These are phyloP conservation scores for Chromoteleia sp. DNA, from an alignment of 2,888 invertebrate genomes.

Conservation along the genomic window DNA sequence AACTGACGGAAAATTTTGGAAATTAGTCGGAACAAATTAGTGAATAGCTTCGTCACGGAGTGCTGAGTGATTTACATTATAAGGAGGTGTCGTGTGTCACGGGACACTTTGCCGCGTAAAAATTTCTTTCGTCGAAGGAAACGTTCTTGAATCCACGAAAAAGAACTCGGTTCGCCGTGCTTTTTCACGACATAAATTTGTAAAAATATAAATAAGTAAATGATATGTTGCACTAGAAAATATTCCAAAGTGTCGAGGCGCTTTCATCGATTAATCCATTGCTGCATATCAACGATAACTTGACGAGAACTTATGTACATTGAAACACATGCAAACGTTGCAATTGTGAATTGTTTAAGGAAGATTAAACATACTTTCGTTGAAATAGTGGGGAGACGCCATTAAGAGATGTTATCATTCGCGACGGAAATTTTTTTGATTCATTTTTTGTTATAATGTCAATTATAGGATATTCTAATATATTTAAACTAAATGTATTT, in stretches of 20 bases:
- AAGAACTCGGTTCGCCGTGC: background rate
- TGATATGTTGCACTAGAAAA: background rate
- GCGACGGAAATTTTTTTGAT: no score
- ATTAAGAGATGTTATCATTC: no score
- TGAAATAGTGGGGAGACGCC: no score
- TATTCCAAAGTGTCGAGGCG: conserved; percentile 4
- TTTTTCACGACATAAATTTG: background rate
- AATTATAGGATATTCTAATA: no score
- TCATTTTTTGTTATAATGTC: no score
- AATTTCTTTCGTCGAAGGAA: conserved; percentile 25
- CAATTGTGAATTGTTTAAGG: background rate
- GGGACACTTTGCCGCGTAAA: conserved; percentile 1
- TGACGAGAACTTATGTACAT: conserved; percentile 7
- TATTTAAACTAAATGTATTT: no score
- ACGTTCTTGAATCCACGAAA: background rate
- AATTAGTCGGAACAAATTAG: conserved; percentile 58
- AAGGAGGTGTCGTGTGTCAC: conserved; percentile 33
- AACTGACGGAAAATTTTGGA: conserved; percentile 33
- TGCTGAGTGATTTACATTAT: conserved; percentile 47
- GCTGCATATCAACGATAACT: background rate
- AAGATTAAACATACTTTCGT: background rate
- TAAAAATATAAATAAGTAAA: conserved; percentile 13
- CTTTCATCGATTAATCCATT: conserved; percentile 18
- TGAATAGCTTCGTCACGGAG: conserved; percentile 19
- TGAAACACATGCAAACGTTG: background rate